Evolutionary conservation across 2,888 invertebrate genomes (phyloP).

Genomic region (Eudemis profundana): DNA sequence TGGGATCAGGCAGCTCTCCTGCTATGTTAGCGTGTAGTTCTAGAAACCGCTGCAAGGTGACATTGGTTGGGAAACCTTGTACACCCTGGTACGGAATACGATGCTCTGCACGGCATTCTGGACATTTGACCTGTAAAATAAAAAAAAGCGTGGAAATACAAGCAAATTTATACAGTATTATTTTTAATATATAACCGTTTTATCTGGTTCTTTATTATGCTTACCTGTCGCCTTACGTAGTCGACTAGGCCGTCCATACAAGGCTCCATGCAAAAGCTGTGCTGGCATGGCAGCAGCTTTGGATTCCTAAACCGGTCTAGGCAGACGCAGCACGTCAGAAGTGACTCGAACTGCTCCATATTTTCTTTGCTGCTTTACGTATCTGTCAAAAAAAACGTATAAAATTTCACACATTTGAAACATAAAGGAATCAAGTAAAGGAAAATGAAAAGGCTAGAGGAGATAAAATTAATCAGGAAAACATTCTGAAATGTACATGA

Average conservation of each 20-base stretch:
- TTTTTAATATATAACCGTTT: background rate
- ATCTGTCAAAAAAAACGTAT: slow-evolving; percentile 61
- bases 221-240: slow-evolving; percentile 96
- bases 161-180: background rate
- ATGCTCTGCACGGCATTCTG: slow-evolving; percentile 98
- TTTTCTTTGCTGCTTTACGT: slow-evolving; percentile 65
- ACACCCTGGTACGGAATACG: slow-evolving; percentile 98
- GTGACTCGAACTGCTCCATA: slow-evolving; percentile 98
- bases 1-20: slow-evolving; percentile 95
- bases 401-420: slow-evolving; percentile 27
- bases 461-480: background rate
- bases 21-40: slow-evolving; percentile 97
- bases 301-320: slow-evolving; percentile 98
- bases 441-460: background rate
- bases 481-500: background rate
- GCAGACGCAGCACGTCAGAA: slow-evolving; percentile 99
- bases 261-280: slow-evolving; percentile 99
- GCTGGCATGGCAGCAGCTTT: slow-evolving; percentile 99
- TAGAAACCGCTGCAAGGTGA: slow-evolving; percentile 96
- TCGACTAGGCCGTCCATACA: slow-evolving; percentile 99
- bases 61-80: slow-evolving; percentile 97
- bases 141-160: slow-evolving; percentile 5
- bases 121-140: slow-evolving; percentile 93
- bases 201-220: background rate
- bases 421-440: slow-evolving; percentile 4